Evolutionary conservation across 2,797 vertebrate species (phyloP), one percentile per base, ranked within the genome.

Genomic region (Avahi laniger): DNA sequence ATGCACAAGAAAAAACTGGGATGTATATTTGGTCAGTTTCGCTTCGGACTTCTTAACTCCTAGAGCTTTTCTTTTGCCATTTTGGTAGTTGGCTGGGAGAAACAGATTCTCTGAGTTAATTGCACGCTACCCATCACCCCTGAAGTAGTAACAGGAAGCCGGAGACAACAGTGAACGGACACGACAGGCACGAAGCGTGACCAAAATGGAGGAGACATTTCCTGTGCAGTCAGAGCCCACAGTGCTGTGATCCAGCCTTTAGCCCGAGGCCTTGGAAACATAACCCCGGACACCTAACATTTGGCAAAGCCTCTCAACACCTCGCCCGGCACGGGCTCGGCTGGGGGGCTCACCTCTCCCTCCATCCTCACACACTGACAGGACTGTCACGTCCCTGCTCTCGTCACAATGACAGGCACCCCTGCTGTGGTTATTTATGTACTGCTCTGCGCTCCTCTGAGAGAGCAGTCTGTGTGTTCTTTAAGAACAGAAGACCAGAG

Each of bases 111-210:
- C 38, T 61, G 52, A 70, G 17, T 57, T 57, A 26, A 35, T 1
- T 43, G 18, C 17, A 7, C 22, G 54, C 41, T 22, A 46, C 14
- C 18, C 43, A 12, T 54, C 13, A 41, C 33, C 24, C 33, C 22
- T 65, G 15, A 83, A 2, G 0, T 0, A 6, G 6, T 48, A 24
- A 88, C 4, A 69, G 59, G 67, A 69, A 87, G 38, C 54, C 30
- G 7, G 26, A 46, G 24, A 67, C 43, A 61, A 72, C 0, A 18
- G 54, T 33, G 26, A 93, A 63, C 33, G 38, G 46, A 54, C 1
- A 22, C 0, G 4, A 46, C 6, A 1, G 4, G 54, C 35, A 61
- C 3, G 33, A 46, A 13, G 26, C 5, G 0, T 2, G 54, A 46
- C n/a, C 57, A 2, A 15, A 8, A 35, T 11, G n/a, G 46, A n/a